Evolutionary conservation across 2,888 invertebrate species (phyloP).

Genomic region (Drosophila fungiperda): DNA sequence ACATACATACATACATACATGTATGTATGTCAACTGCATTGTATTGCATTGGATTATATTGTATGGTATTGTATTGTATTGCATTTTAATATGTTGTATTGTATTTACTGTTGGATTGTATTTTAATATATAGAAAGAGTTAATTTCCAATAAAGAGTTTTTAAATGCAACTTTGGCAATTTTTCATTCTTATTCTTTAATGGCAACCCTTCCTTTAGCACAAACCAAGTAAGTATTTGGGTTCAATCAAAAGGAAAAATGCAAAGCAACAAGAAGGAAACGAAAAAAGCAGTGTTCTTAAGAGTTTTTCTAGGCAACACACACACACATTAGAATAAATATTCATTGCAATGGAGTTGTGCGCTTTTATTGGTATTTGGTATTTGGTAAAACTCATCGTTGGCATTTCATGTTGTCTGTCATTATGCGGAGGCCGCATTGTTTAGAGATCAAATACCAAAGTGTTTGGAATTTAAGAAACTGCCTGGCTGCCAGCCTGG

Average conservation of each 20-base stretch:
- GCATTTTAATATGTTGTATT: conserved; percentile 78
- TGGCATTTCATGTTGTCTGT: conserved; percentile 71
- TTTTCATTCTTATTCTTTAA: not conserved
- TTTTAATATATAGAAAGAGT: conserved; percentile 74
- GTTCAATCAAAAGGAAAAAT: conserved; percentile 29
- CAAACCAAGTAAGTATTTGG: conserved; percentile 12
- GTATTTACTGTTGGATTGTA: conserved; percentile 82
- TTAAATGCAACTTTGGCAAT: conserved; percentile 62
- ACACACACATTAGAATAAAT: conserved; percentile 27
- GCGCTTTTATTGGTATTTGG: conserved; percentile 58
- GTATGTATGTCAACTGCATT: conserved; percentile 37
- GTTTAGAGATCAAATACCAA: conserved; percentile 76
- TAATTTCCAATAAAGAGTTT: conserved; percentile 78
- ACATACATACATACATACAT: conserved; percentile 23
- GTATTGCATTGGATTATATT: conserved; percentile 56
- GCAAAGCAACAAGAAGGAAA: conserved; percentile 23
- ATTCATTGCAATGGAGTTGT: conserved; percentile 11
- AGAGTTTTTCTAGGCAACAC: conserved; percentile 2
- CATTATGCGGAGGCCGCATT: conserved; percentile 70
- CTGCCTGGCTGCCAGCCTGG: conserved; percentile 22
- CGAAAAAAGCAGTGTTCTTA: not conserved
- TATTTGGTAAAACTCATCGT: conserved; percentile 70
- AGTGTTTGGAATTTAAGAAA: conserved; percentile 73
- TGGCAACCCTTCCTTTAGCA: not conserved
- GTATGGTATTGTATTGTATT: conserved; percentile 69